Evolutionary conservation across 2,113 vertebrate species (phyloP).

Genomic region (Felis chaus): DNA sequence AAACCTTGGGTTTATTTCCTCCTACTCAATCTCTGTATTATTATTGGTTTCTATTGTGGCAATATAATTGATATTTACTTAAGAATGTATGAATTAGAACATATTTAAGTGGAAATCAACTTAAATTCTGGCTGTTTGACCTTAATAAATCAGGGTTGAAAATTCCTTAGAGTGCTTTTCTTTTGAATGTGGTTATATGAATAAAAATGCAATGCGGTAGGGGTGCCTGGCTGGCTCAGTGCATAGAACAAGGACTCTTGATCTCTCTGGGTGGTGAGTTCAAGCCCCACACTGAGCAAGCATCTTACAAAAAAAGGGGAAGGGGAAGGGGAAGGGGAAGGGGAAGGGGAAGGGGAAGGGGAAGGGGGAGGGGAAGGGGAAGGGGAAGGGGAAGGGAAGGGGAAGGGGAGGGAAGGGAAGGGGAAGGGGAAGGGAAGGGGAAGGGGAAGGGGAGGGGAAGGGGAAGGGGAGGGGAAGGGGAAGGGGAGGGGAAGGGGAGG

Average conservation of each 20-base stretch:
- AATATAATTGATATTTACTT: constrained; percentile 51
- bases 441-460: no score
- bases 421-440: no score
- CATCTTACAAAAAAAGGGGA: background rate
- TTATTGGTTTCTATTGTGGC: background rate
- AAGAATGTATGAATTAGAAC: constrained; percentile 45
- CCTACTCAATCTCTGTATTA: background rate
- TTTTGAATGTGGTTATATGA: background rate
- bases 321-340: no score
- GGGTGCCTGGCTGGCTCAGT: background rate
- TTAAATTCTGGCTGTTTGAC: constrained; percentile 6
- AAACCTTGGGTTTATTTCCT: background rate
- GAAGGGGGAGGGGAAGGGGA: accelerated
- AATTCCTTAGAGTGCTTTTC: background rate
- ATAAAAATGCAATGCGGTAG: background rate
- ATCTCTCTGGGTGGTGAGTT: background rate
- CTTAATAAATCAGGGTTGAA: constrained; percentile 27
- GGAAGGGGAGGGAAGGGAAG: no score
- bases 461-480: no score
- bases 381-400: no score
- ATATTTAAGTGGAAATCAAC: constrained; percentile 49
- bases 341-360: no score
- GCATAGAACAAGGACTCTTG: background rate
- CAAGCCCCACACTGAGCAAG: background rate
- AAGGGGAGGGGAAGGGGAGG: no score